phyloP scores from a whole-genome alignment of 2,888 invertebrate species.

The Dryobota labecula region DNA sequence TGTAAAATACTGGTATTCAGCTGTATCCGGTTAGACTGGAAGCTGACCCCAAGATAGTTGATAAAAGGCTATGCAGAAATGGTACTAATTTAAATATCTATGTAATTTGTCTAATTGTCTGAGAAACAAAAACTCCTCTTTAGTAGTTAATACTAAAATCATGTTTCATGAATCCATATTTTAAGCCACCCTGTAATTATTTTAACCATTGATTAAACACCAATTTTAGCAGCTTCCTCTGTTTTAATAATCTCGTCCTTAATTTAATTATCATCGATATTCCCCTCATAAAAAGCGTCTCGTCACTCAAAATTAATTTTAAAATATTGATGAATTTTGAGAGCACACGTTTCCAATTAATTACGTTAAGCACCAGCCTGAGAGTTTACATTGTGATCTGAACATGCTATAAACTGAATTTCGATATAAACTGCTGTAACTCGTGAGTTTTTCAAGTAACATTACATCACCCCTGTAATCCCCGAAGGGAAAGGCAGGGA shows the following conservation, averaged over 20 bases:
- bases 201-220: neutral
- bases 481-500: neutral
- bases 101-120: neutral
- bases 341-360: conserved; percentile 52
- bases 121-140: neutral
- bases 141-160: neutral
- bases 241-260: conserved; percentile 6
- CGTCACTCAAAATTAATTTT: conserved; percentile 47
- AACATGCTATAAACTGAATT: conserved; percentile 36
- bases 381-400: conserved; percentile 48
- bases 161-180: neutral
- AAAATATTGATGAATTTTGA: conserved; percentile 51
- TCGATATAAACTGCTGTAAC: neutral
- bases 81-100: neutral
- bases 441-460: neutral
- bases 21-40: no score
- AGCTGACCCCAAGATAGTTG: no score
- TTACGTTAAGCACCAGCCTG: conserved; percentile 41
- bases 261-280: conserved; percentile 45
- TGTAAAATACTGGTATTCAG: no score
- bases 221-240: conserved; percentile 1
- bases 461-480: neutral
- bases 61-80: no score
- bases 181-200: neutral
- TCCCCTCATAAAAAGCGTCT: conserved; percentile 10